Percentiles rank a stretch among this genome's conserved stretches.
These are phyloP conservation scores for Icerya purchasi DNA, from an alignment of 2,888 invertebrate genomes.

Conservation along the genomic window DNA sequence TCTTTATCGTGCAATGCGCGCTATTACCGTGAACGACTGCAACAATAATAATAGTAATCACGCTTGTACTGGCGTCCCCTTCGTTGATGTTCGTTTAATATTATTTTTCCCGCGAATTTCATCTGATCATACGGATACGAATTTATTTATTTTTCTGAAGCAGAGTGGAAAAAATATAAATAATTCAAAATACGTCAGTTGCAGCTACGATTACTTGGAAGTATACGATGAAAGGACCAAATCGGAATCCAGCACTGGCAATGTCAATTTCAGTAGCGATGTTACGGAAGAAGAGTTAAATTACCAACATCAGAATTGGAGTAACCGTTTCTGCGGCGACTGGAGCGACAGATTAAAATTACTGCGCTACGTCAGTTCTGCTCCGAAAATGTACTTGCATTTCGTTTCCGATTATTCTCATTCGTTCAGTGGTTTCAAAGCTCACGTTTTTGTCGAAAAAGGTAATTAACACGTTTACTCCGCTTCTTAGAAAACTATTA, in stretches of 20 bases:
- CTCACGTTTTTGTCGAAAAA: conserved; percentile 46
- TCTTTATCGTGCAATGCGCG: too few species aligned
- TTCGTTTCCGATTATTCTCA: conserved; percentile 59
- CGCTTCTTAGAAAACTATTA: too few species aligned
- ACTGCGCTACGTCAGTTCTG: conserved; percentile 39
- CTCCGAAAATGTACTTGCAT: conserved; percentile 38
- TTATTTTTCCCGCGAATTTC: too few species aligned
- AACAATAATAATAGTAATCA: too few species aligned
- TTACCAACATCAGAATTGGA: conserved; percentile 2
- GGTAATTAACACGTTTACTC: too few species aligned
- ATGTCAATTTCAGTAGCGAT: conserved; percentile 1
- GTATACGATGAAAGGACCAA: conserved; percentile 30
- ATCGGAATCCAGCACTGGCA: conserved; percentile 2
- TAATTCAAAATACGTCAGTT: conserved; percentile 32
- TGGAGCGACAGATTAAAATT: conserved; percentile 58
- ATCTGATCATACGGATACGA: too few species aligned
- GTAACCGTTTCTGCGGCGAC: conserved; percentile 40
- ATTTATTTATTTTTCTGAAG: too few species aligned
- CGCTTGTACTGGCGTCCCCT: too few species aligned
- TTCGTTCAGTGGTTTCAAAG: conserved; percentile 50
- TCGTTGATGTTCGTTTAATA: too few species aligned
- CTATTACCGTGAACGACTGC: too few species aligned
- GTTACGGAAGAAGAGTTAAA: conserved; percentile 8
- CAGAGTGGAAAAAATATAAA: too few species aligned
- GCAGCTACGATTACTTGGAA: conserved; percentile 57